Evolutionary conservation across 2,113 vertebrate species (phyloP), one percentile per base, ranked within the genome.

Genomic region (human (Homo sapiens)): DNA sequence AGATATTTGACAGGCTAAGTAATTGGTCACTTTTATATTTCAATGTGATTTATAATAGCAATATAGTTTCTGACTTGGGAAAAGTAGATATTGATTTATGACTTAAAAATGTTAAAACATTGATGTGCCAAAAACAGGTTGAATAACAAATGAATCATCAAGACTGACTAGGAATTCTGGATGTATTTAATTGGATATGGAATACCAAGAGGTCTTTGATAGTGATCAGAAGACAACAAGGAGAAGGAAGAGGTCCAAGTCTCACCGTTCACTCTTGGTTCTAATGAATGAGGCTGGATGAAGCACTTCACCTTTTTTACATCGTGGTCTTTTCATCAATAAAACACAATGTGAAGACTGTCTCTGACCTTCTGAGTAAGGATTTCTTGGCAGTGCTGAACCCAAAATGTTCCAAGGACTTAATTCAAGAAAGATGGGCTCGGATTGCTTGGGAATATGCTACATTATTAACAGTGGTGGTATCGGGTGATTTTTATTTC

Each of bases 61-160:
- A 2, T 48, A 40, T 66, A 80, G 61, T 93, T 90, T 35, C 14
- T 93, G 75, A 91, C 76, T 79, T 79, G 32, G 57, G 64, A 89
- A 96, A 95, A 66, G 75, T 70, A 81, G 48, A 59, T 94, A 43
- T 5, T 93, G 75, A 79, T 97, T 98, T 94, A 92, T 93, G 73
- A 76, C 38, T 61, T 30, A 68, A 75, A 91, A 93, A 96, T 25
- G 66, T 83, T 22, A 93, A 40, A 80, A 72, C 32, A 38, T 30
- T 90, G 81, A 90, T 84, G 20, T 94, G 52, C 43, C 81, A 89
- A 59, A 52, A 79, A 45, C 48, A 78, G 45, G 52, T 50, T 50
- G 75, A 32, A 30, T 80, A 92, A 72, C 61, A 95, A 87, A 70
- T 38, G 17, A 81, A 59, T 59, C 43, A 59, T 6, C 81, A 68